Evolutionary conservation across 2,888 invertebrate species (phyloP).

Genomic region (Ochropacha duplaris): DNA sequence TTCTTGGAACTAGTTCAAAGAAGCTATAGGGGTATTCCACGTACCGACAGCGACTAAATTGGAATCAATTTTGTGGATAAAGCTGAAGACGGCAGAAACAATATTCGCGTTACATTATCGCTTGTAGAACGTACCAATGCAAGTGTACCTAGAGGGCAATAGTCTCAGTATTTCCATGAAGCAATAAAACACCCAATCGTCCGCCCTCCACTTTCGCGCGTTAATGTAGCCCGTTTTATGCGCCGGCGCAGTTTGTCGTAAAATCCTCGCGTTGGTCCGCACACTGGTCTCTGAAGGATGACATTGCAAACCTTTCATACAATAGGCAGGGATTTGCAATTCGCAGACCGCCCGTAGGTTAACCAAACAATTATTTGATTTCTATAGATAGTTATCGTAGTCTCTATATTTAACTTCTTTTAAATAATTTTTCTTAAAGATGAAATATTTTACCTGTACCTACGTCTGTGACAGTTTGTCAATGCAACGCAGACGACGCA

Average conservation of each 20-base stretch:
- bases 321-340: background rate
- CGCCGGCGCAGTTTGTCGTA: constrained; percentile 53
- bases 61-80: background rate
- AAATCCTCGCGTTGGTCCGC: constrained; percentile 32
- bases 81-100: background rate
- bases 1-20: too few species aligned
- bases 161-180: constrained; percentile 50
- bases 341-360: background rate
- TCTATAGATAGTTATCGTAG: background rate
- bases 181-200: constrained; percentile 51
- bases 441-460: background rate
- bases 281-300: constrained; percentile 10
- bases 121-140: background rate
- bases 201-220: constrained; percentile 45
- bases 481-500: background rate
- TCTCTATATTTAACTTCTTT: background rate
- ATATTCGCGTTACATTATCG: background rate
- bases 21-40: too few species aligned
- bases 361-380: background rate
- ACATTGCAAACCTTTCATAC: constrained; percentile 7
- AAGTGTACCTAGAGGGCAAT: constrained; percentile 19
- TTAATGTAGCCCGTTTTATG: constrained; percentile 57
- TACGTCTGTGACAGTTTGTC: background rate
- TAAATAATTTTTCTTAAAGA: background rate
- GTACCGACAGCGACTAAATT: too few species aligned